Conservation (phyloP, 2,113 vertebrate genomes). For the Oreotrochilus melanogaster region DNA sequence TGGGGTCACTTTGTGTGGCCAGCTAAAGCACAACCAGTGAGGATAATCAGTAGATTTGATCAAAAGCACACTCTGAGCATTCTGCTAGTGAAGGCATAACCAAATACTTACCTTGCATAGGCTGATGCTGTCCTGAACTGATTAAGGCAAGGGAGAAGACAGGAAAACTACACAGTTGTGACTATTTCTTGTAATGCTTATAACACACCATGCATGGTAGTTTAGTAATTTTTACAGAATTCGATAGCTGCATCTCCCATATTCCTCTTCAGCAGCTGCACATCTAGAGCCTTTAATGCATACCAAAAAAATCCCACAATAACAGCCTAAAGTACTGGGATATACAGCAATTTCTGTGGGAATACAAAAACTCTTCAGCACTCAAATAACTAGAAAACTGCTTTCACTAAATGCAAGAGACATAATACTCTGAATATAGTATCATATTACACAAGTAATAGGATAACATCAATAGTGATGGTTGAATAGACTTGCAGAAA, state of each 20-base stretch:
- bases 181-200: neutral
- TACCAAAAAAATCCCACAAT: neutral
- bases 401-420: neutral
- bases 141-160: neutral
- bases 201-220: rapidly evolving
- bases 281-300: neutral
- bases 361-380: neutral
- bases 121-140: neutral
- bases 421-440: too few species aligned
- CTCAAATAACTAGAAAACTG: neutral
- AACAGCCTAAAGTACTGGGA: neutral
- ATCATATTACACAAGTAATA: neutral
- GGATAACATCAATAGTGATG: neutral
- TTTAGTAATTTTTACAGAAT: neutral
- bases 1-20: neutral
- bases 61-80: neutral
- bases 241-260: neutral
- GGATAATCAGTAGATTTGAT: neutral
- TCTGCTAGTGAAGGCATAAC: neutral
- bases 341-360: neutral
- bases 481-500: neutral
- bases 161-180: neutral
- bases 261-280: neutral
- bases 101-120: neutral
- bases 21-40: neutral